Evolutionary conservation across 1,140 invertebrate genomes (phyloP).

Genomic region (Pogonus chalceus): DNA sequence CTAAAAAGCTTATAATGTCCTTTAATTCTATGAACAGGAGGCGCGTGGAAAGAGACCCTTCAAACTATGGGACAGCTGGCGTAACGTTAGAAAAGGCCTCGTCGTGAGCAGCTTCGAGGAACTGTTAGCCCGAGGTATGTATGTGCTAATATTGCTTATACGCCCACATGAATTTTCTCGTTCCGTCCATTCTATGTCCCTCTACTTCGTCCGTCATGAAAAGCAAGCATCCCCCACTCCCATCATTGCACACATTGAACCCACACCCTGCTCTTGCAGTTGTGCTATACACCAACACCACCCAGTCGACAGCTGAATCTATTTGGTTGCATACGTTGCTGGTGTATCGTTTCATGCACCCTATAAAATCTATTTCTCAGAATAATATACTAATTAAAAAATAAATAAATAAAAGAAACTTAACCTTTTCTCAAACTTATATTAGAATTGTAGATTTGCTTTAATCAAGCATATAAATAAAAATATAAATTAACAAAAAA

Average conservation of each 20-base stretch:
- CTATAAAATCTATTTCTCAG: too few relatives aligned
- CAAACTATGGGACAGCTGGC: slow-evolving; percentile 94
- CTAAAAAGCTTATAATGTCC: neutral
- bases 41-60: slow-evolving; percentile 90
- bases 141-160: neutral
- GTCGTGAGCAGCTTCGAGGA: slow-evolving; percentile 87
- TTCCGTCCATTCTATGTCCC: neutral
- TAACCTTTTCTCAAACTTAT: too few relatives aligned
- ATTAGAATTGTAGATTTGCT: too few relatives aligned
- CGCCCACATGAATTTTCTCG: neutral
- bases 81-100: slow-evolving; percentile 85
- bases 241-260: neutral
- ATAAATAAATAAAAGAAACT: too few relatives aligned
- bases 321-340: neutral
- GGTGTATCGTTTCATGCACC: neutral
- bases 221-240: neutral
- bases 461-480: too few relatives aligned
- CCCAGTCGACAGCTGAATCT: neutral
- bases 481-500: too few relatives aligned
- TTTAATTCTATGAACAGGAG: slow-evolving; percentile 46
- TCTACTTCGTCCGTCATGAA: slow-evolving; percentile 1
- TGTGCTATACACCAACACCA: neutral
- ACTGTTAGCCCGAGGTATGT: slow-evolving; percentile 72
- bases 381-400: too few relatives aligned
- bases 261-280: neutral